These are phyloP conservation scores for Strix uralensis DNA, from an alignment of 2,113 vertebrate genomes.

Conservation along the genomic window DNA sequence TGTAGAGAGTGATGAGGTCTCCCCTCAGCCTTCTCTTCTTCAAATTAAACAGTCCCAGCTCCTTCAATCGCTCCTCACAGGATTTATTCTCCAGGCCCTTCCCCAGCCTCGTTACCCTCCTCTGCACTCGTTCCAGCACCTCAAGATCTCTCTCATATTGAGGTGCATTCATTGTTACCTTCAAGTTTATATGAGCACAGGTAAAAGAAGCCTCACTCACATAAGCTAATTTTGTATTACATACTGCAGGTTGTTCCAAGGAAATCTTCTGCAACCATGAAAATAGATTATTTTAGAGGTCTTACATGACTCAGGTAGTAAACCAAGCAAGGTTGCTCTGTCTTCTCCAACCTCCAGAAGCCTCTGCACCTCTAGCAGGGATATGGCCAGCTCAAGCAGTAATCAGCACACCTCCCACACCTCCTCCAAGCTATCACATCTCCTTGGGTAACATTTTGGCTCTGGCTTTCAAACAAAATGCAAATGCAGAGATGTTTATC, in stretches of 20 bases:
- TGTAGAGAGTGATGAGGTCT: no score
- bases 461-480: neutral
- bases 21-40: no score
- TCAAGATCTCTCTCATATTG: no score
- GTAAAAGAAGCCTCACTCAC: neutral
- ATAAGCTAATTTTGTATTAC: neutral
- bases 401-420: neutral
- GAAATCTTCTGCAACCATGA: neutral
- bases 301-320: neutral
- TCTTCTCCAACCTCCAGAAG: neutral
- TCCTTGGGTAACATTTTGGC: constrained; percentile 23
- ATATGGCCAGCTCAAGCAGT: neutral
- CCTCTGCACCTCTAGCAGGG: neutral
- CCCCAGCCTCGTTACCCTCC: no score
- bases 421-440: neutral
- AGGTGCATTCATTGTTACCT: neutral
- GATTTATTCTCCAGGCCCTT: no score
- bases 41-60: no score
- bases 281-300: neutral
- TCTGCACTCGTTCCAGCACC: no score
- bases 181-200: neutral
- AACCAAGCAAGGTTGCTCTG: neutral
- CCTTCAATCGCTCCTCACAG: no score
- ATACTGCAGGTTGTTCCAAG: neutral
- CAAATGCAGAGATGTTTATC: constrained; percentile 50